Conservation (phyloP, 92 coral and sea anemone genomes). For the Isaurus tuberculatus region DNA sequence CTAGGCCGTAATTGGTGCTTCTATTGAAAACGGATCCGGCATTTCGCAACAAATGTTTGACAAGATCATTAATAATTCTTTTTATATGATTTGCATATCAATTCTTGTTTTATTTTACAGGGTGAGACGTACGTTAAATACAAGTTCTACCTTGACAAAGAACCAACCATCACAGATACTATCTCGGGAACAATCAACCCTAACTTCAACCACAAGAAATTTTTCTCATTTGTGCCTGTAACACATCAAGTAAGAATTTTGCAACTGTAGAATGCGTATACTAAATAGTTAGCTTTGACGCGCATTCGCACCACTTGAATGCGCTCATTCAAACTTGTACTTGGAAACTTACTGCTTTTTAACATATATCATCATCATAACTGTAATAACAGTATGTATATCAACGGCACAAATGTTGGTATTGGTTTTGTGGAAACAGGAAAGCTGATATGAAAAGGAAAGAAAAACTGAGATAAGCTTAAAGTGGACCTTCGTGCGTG, state of each 20-base stretch:
- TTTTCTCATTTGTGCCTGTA: conserved; percentile 79
- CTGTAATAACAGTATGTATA: no score
- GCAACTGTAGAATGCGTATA: not conserved
- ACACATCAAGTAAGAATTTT: conserved; percentile 78
- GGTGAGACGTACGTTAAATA: conserved; percentile 85
- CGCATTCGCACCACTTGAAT: not conserved
- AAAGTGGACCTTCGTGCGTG: no score
- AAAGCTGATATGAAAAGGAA: no score
- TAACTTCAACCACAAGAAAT: conserved; percentile 60
- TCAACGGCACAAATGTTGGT: no score
- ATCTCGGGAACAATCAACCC: conserved; percentile 87
- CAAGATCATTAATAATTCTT: not conserved
- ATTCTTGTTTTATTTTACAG: conserved; percentile 42
- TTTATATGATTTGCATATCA: not conserved
- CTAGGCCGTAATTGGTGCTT: no score
- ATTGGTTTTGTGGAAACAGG: no score
- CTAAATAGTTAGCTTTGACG: not conserved
- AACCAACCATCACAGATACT: conserved; percentile 55
- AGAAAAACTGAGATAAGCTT: no score
- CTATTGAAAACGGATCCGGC: no score
- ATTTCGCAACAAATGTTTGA: no score
- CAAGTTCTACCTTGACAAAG: conserved; percentile 88
- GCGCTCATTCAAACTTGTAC: no score
- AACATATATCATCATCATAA: no score
- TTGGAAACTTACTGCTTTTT: no score